Evolutionary conservation across 1,140 invertebrate genomes (phyloP).

Genomic region (Dendroctonus valens): DNA sequence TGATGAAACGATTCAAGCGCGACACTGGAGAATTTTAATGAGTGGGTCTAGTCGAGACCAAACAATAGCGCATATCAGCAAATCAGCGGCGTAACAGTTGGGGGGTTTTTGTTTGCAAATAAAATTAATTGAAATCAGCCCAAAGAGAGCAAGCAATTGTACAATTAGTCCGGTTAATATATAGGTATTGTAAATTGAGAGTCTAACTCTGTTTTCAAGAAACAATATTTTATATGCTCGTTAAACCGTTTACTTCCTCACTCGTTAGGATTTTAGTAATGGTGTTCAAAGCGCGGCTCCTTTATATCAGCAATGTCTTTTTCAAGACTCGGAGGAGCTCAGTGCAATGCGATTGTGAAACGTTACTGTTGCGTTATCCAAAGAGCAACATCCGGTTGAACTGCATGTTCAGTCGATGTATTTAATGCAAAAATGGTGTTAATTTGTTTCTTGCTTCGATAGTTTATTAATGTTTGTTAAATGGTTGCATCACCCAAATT

Average conservation of each 20-base stretch:
- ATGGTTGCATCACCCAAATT: slow-evolving; percentile 31
- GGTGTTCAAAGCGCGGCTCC: background rate
- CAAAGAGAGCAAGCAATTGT: too few relatives aligned
- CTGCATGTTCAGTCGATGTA: too few relatives aligned
- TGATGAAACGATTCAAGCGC: slow-evolving; percentile 12
- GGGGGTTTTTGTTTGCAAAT: too few relatives aligned
- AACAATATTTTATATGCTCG: slow-evolving; percentile 5
- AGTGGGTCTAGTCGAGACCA: background rate
- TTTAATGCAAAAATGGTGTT: slow-evolving; percentile 11
- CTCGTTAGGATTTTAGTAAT: slow-evolving; percentile 22
- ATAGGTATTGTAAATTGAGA: background rate
- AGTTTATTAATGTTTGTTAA: slow-evolving; percentile 27
- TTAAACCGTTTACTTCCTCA: slow-evolving; percentile 3
- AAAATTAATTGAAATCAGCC: too few relatives aligned
- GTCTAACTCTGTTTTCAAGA: background rate
- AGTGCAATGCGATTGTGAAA: too few relatives aligned
- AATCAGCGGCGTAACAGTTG: too few relatives aligned
- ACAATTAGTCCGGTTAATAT: too few relatives aligned
- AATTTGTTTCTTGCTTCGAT: slow-evolving; percentile 27
- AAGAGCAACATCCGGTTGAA: too few relatives aligned
- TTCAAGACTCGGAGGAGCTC: too few relatives aligned
- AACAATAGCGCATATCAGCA: too few relatives aligned
- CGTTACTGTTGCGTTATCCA: too few relatives aligned
- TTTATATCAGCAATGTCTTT: too few relatives aligned
- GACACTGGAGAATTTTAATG: slow-evolving; percentile 24